These are phyloP conservation scores for Oreochromis mossambicus DNA, from an alignment of 2,797 vertebrate genomes.

Conservation along the genomic window DNA sequence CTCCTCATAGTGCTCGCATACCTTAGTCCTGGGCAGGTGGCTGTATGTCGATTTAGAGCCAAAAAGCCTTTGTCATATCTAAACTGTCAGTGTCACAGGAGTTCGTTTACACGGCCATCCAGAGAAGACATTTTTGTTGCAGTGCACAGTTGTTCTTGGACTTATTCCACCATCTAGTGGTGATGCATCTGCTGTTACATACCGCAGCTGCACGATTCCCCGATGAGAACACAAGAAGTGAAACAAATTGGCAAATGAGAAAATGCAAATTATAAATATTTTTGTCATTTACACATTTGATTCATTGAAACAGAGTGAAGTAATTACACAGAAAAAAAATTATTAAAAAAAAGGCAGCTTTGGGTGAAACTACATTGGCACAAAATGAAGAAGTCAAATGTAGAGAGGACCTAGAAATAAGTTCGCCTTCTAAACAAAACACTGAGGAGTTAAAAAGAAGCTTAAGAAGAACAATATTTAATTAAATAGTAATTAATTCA, in stretches of 20 bases:
- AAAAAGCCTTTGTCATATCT: not conserved
- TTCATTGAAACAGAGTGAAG: not conserved
- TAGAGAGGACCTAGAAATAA: not conserved
- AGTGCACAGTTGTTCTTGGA: slow-evolving; percentile 29
- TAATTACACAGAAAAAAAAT: not conserved
- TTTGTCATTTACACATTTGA: not conserved
- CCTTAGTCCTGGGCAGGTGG: not conserved
- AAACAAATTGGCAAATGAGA: not conserved
- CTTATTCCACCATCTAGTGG: slow-evolving; percentile 69
- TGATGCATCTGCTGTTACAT: not conserved
- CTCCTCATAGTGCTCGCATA: not conserved
- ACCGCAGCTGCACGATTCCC: not conserved
- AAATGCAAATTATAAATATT: not conserved
- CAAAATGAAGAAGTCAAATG: not conserved
- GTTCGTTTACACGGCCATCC: not conserved
- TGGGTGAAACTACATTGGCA: slow-evolving; percentile 7
- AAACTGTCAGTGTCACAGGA: not conserved
- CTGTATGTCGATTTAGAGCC: not conserved
- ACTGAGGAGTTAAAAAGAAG: not conserved
- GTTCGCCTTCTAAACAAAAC: not conserved
- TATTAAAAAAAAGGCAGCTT: not conserved
- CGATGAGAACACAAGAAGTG: not conserved
- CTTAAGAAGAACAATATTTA: not conserved
- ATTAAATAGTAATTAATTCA: slow-evolving; percentile 15
- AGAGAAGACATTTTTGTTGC: not conserved